Evolutionary conservation across 2,888 invertebrate species (phyloP), one percentile per base, ranked within the genome.

Genomic region (Gisinianus flammeolus): DNA sequence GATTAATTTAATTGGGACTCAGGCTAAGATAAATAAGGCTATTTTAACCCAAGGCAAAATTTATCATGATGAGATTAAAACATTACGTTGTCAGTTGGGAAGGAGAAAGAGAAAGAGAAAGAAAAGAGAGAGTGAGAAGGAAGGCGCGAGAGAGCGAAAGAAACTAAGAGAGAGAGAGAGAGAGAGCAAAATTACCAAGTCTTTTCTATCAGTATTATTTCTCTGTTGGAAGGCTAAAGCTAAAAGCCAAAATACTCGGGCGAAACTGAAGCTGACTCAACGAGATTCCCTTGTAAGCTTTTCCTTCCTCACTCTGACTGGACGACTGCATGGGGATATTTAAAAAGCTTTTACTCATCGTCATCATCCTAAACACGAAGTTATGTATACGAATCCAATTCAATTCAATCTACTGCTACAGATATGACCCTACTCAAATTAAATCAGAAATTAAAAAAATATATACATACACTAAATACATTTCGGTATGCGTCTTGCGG

Each of bases 1-100:
- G 83, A 84, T 84, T 84, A 84, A 84, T 84, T 84, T 84, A 83
- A 84, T 84, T 83, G 84, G 83, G 82, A 78, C 79, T 79, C 77
- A 66, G 68, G 66, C 77, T 62, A 82, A 82, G 84, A 84, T 84
- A 83, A 83, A 84, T 84, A 84, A 76, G 82, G 82, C 83, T 80
- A 81, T 82, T 83, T 83, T 80, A 81, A 77, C 80, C 79, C 30
- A 56, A 44, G 56, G 69, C 77, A 80, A 77, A 80, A 83, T 84
- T 83, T 83, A 84, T 84, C 83, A 83, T 81, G 83, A 81, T 80
- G 80, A 82, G 82, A 83, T 83, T 84, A 82, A 83, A 83, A 79
- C 80, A 70, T 78, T 70, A 77, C 64, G 24, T 76, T 28, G 69
- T 28, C 52, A 71, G 64, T 24, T n/a, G n/a, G 62, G 10, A 6